These are phyloP conservation scores for Hylyphantes graminicola DNA, from an alignment of 1,140 invertebrate genomes.

Conservation along the genomic window DNA sequence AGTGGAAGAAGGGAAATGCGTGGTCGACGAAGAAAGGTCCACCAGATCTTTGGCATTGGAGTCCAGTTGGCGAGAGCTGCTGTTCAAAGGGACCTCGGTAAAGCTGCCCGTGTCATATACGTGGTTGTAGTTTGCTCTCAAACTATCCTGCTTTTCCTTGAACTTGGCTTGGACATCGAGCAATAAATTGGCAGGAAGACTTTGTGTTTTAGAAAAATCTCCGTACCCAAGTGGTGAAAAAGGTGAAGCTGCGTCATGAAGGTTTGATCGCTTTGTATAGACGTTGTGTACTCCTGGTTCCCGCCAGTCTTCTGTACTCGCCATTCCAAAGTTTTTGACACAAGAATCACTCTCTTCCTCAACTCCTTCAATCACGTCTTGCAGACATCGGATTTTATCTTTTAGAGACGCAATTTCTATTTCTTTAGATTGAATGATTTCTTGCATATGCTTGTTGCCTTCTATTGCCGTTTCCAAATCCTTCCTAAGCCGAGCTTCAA, in stretches of 20 bases:
- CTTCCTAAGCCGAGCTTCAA: slow-evolving; percentile 36
- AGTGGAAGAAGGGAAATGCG: slow-evolving; percentile 17
- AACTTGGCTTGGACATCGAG: slow-evolving; percentile 21
- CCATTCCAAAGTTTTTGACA: slow-evolving; percentile 56
- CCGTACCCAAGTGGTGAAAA: slow-evolving; percentile 46
- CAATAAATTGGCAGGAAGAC: slow-evolving; percentile 48
- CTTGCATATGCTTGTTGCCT: slow-evolving; percentile 20
- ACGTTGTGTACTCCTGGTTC: slow-evolving; percentile 38
- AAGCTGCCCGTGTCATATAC: slow-evolving; percentile 44
- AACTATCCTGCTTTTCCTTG: slow-evolving; percentile 25
- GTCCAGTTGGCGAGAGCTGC: slow-evolving; percentile 18
- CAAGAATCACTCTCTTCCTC: slow-evolving; percentile 34
- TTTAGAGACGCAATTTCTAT: slow-evolving; percentile 51
- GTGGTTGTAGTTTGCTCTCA: slow-evolving; percentile 4
- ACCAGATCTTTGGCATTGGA: slow-evolving; percentile 20
- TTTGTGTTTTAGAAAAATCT: slow-evolving; percentile 57
- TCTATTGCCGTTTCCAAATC: slow-evolving; percentile 26
- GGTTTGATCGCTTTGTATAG: slow-evolving; percentile 51
- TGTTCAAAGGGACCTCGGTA: slow-evolving; percentile 39
- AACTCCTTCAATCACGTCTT: neutral
- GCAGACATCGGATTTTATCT: slow-evolving; percentile 38
- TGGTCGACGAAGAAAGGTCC: slow-evolving; percentile 8
- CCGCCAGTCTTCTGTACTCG: slow-evolving; percentile 54
- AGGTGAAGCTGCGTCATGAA: slow-evolving; percentile 25
- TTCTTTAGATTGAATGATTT: slow-evolving; percentile 19